Conservation (phyloP, 2,113 vertebrate species). For the Phodopus roborovskii region DNA sequence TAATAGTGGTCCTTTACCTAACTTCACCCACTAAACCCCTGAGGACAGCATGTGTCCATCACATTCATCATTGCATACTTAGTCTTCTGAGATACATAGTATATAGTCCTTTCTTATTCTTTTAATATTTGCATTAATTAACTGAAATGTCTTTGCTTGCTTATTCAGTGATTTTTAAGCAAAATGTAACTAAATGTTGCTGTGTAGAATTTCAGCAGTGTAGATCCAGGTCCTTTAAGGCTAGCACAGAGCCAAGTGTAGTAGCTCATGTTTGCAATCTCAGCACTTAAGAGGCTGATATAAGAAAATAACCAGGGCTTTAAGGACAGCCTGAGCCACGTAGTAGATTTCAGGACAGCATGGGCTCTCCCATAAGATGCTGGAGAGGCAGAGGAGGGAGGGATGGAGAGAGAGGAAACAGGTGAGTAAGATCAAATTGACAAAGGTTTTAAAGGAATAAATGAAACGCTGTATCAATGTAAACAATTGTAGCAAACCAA, state of each 20-base stretch:
- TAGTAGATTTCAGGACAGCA: not conserved
- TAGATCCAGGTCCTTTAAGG: slow-evolving; percentile 25
- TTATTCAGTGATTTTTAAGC: slow-evolving; percentile 12
- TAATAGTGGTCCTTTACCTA: not conserved
- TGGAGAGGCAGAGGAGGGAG: no score
- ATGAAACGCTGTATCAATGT: slow-evolving; percentile 10
- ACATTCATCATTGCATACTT: not conserved
- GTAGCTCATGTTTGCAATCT: not conserved
- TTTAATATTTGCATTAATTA: not conserved
- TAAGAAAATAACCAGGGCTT: not conserved
- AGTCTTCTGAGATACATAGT: not conserved
- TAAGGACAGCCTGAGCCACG: not conserved
- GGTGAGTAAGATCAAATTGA: slow-evolving; percentile 35
- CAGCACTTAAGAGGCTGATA: not conserved
- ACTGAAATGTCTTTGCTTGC: not conserved
- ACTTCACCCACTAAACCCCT: not conserved
- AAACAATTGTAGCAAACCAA: slow-evolving; percentile 21
- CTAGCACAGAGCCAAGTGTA: not conserved
- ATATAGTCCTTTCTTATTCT: not conserved
- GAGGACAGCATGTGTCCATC: not conserved
- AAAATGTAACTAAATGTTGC: not conserved
- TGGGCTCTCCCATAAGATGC: not conserved
- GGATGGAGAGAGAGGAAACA: not conserved
- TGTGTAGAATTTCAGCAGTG: not conserved
- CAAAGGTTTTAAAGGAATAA: slow-evolving; percentile 26